Base-by-base conservation (phyloP, 2,113 vertebrate genomes). In the Atherinomorus stipes region DNA sequence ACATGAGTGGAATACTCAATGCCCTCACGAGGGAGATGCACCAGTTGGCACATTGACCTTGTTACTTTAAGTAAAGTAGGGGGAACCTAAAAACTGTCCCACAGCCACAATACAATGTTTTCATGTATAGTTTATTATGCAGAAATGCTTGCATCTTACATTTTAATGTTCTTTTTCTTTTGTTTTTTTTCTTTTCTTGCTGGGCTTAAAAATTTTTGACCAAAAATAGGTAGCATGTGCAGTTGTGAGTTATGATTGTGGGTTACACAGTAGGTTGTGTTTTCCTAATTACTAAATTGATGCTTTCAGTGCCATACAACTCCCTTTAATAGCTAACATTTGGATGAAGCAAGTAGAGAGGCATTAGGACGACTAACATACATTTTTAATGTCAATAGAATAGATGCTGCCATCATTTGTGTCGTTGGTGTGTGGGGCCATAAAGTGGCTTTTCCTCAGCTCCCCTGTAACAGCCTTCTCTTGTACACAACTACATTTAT, bases 1-100 rank as follows among this genome's bases (percentile, higher is more conserved):
- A 72, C 79, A 79, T 73, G 80, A 87, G 65, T 57, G 49, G 87
- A 88, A 88, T 87, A 54, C 56, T 67, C 84, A 74, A 88, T 83
- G 76, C 53, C 18, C 59, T 44, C 57, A 50, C 31, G 26, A 64
- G 63, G 63, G 54, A 71, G 54, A 68, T 53, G 65, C 57, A 71
- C 62, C 74, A 58, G 74, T 75, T 63, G 76, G 70, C 68, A 73
- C 79, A 78, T 86, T 74, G 71, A 52, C 70, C 59, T 61, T 11
- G 47, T 62, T 64, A 74, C 59, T 67, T 59, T 64, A 72, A 76
- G 52, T 76, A 13, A 66, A 71, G 70, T 72, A 47, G 71, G 59
- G 76, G 11, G 11, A 61, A 74, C 13, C 11, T 16, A 31, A 56
- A 5, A 5, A 58, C 42, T n/a, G 25, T 16, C 34, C 22, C 15